Percentiles rank a stretch among this genome's conserved stretches.
Evolutionary conservation across 2,888 invertebrate genomes (phyloP).

Genomic region (Drosophila merina): DNA sequence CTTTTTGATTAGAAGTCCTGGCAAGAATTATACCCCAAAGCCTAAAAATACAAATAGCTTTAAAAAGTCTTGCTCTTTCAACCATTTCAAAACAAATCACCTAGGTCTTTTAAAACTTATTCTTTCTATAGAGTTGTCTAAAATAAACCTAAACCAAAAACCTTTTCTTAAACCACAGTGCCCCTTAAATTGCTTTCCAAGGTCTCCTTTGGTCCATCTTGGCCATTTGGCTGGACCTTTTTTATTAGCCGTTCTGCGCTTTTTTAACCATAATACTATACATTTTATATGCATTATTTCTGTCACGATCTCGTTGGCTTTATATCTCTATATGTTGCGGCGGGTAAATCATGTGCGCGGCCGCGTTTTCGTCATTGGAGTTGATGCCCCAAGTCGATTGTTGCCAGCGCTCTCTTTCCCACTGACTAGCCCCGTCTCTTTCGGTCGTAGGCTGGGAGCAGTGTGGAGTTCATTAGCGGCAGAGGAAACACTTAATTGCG

Average conservation of each 20-base stretch:
- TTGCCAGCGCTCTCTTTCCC: background rate
- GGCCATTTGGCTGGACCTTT: slow-evolving; percentile 40
- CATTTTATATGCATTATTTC: slow-evolving; percentile 80
- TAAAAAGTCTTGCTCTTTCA: too few relatives aligned
- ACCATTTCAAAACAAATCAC: too few relatives aligned
- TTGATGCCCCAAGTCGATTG: slow-evolving; percentile 18
- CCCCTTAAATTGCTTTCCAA: slow-evolving; percentile 60
- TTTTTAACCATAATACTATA: slow-evolving; percentile 73
- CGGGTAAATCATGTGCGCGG: slow-evolving; percentile 22
- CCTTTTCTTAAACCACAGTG: slow-evolving; percentile 45
- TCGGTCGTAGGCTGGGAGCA: background rate
- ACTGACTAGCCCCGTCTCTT: background rate
- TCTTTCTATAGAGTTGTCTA: background rate
- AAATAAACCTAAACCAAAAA: background rate
- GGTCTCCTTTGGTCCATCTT: slow-evolving; percentile 15
- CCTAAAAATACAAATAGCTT: too few relatives aligned
- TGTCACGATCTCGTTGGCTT: slow-evolving; percentile 80
- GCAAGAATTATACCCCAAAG: background rate
- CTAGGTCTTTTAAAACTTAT: too few relatives aligned
- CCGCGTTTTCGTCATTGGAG: slow-evolving; percentile 17
- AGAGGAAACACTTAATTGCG: slow-evolving; percentile 59
- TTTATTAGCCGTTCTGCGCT: slow-evolving; percentile 31
- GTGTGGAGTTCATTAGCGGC: slow-evolving; percentile 41
- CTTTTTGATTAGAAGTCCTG: background rate
- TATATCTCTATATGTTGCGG: slow-evolving; percentile 74